Percentiles rank a stretch among this genome's conserved stretches.
Conservation (phyloP, 1,140 invertebrate species). For the Propsilocerus akamusi region DNA sequence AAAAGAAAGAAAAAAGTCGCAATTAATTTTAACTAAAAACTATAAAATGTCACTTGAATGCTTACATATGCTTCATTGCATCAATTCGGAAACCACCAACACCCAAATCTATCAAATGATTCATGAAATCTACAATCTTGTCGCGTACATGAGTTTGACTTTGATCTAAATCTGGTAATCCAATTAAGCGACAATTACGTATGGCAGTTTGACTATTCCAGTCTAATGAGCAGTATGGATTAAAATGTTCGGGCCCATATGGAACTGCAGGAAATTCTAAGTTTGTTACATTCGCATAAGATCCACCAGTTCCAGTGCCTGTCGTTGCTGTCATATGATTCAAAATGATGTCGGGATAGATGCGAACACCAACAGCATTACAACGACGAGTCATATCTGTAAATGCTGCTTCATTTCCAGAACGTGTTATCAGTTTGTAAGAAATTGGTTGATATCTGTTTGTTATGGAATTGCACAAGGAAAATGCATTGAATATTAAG, state of each 20-base stretch:
- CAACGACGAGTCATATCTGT: conserved; percentile 54
- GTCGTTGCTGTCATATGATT: conserved; percentile 53
- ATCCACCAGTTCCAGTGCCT: conserved; percentile 30
- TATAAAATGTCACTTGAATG: no score
- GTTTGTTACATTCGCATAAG: conserved; percentile 19
- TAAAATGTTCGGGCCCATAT: conserved; percentile 27
- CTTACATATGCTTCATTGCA: conserved; percentile 60
- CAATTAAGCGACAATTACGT: conserved; percentile 47
- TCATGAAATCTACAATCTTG: conserved; percentile 45
- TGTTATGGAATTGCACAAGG: conserved; percentile 30
- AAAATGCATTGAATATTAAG: conserved; percentile 8
- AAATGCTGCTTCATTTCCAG: conserved; percentile 53
- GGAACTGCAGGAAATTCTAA: conserved; percentile 29
- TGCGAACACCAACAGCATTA: conserved; percentile 51
- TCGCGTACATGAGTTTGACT: conserved; percentile 36
- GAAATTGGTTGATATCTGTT: conserved; percentile 84
- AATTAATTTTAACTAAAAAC: no score
- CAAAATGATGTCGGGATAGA: conserved; percentile 53
- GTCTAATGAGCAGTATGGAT: conserved; percentile 28
- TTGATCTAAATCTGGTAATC: conserved; percentile 52
- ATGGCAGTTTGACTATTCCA: conserved; percentile 41
- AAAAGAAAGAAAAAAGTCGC: no score
- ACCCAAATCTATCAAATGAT: conserved; percentile 45
- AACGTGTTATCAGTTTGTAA: conserved; percentile 53
- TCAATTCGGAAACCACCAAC: conserved; percentile 60